Conservation (phyloP, 2,888 invertebrate genomes). For the Masnerella sp. region DNA sequence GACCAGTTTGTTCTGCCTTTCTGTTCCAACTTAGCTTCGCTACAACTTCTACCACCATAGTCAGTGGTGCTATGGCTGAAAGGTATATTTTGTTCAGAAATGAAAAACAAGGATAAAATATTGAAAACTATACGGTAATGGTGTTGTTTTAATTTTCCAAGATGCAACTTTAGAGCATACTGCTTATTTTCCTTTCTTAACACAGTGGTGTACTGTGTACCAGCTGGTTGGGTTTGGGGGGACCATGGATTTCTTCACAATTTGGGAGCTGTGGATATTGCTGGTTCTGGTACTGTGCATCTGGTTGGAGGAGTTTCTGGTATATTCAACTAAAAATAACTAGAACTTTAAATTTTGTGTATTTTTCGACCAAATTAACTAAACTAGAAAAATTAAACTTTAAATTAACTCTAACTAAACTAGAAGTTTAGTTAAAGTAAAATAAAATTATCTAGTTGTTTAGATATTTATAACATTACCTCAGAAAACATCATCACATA, state of each 20-base stretch:
- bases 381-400: no score
- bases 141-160: constrained; percentile 78
- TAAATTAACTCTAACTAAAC: no score
- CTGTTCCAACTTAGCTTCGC: constrained; percentile 94
- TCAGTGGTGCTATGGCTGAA: constrained; percentile 97
- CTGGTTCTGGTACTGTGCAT: constrained; percentile 94
- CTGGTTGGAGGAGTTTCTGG: constrained; percentile 85
- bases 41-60: constrained; percentile 93
- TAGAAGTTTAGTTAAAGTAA: no score
- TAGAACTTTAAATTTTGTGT: no score
- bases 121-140: no score
- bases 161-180: constrained; percentile 93
- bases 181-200: constrained; percentile 93
- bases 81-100: constrained; percentile 80
- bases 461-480: no score
- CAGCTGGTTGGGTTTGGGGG: constrained; percentile 96
- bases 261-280: constrained; percentile 94
- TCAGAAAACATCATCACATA: no score
- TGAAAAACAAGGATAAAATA: no score
- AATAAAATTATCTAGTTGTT: no score
- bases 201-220: constrained; percentile 93
- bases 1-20: constrained; percentile 91
- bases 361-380: no score
- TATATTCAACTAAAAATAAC: constrained; percentile 57
- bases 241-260: constrained; percentile 90